phyloP scores from a whole-genome alignment of 2,888 invertebrate genomes.

The Spodoptera exigua region DNA sequence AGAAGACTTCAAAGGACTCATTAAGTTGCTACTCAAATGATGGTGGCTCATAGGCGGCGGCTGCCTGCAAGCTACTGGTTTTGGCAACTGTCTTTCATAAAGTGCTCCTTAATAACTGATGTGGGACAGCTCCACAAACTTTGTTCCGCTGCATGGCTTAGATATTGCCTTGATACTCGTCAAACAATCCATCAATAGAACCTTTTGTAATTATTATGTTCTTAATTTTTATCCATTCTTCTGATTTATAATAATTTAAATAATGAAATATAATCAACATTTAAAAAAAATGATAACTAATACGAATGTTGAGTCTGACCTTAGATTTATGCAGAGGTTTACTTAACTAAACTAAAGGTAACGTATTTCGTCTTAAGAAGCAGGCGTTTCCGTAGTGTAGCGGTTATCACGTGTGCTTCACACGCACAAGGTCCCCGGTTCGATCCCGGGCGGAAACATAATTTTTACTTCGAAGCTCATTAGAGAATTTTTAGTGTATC shows the following conservation, averaged over 20 bases:
- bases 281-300: too few species aligned
- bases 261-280: too few species aligned
- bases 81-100: slow-evolving; percentile 31
- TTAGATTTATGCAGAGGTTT: background rate
- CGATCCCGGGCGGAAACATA: slow-evolving; percentile 92
- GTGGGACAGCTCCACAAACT: slow-evolving; percentile 8
- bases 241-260: too few species aligned
- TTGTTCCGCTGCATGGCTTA: slow-evolving; percentile 7
- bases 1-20: slow-evolving; percentile 77
- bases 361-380: accelerated
- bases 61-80: slow-evolving; percentile 29
- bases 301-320: too few species aligned
- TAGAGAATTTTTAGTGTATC: too few species aligned
- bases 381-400: slow-evolving; percentile 91
- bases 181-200: background rate
- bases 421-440: slow-evolving; percentile 93
- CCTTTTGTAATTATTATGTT: background rate
- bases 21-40: slow-evolving; percentile 79
- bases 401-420: slow-evolving; percentile 94
- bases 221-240: too few species aligned
- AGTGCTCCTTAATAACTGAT: slow-evolving; percentile 32
- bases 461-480: slow-evolving; percentile 7
- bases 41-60: slow-evolving; percentile 54
- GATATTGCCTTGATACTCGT: slow-evolving; percentile 7
- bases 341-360: background rate